Conservation (phyloP, 2,888 invertebrate species). For the Drosophila anceps region DNA sequence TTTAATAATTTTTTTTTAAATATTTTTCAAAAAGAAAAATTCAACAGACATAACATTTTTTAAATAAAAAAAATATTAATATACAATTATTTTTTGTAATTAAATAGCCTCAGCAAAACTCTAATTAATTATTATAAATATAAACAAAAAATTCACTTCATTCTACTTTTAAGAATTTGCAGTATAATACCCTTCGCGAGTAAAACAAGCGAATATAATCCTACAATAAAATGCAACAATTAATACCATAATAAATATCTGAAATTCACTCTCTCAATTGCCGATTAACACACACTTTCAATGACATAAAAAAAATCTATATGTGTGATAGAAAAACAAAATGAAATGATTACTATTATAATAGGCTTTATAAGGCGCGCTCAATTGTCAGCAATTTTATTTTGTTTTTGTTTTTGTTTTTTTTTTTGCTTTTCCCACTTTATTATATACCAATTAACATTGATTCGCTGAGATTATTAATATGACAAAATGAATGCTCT, state of each 20-base stretch:
- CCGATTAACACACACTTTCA: neutral
- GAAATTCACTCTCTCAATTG: slow-evolving; percentile 2
- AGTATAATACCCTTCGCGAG: neutral
- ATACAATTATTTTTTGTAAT: neutral
- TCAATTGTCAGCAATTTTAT: neutral
- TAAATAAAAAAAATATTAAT: neutral
- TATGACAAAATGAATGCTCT: slow-evolving; percentile 38
- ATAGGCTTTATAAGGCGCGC: neutral
- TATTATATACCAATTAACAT: slow-evolving; percentile 44
- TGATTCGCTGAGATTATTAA: slow-evolving; percentile 41
- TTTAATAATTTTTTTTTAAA: no score
- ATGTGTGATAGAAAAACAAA: slow-evolving; percentile 4
- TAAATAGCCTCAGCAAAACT: neutral
- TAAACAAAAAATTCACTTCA: no score
- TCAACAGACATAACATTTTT: neutral
- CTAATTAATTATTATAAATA: neutral
- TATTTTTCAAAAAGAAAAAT: neutral
- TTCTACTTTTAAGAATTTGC: neutral
- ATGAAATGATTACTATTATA: slow-evolving; percentile 8
- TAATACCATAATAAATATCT: slow-evolving; percentile 6
- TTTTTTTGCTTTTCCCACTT: neutral
- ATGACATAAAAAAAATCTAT: neutral
- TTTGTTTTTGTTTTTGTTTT: no score
- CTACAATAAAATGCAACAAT: neutral
- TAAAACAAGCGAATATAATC: neutral